Conservation (phyloP, 2,797 vertebrate species). For the Phrynocephalus guinanensis region DNA sequence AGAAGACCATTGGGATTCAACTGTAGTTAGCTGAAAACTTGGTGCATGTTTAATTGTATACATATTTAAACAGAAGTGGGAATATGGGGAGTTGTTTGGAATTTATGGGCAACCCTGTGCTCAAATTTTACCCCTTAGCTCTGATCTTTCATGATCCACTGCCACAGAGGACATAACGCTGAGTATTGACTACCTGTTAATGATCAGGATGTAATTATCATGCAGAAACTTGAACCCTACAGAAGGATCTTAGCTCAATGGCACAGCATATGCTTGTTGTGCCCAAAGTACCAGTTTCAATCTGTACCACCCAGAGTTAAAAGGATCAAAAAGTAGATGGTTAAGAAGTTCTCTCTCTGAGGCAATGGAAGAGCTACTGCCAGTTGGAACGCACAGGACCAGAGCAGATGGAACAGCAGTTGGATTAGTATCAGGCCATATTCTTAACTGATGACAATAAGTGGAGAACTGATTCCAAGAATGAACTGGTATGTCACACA, state of each 20-base stretch:
- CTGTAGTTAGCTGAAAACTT: not conserved
- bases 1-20: not conserved
- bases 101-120: not conserved
- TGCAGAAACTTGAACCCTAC: not conserved
- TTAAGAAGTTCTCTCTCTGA: too few species aligned
- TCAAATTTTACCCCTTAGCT: not conserved
- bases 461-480: not conserved
- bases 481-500: too few species aligned
- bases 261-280: not conserved
- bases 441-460: not conserved
- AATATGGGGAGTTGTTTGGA: not conserved
- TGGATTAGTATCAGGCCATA: not conserved
- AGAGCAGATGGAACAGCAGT: not conserved
- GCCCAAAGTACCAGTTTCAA: not conserved
- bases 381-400: not conserved
- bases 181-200: not conserved
- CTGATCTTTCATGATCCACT: not conserved
- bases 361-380: too few species aligned
- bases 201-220: not conserved
- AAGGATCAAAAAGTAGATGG: not conserved
- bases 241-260: too few species aligned
- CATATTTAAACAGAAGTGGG: not conserved
- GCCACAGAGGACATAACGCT: not conserved
- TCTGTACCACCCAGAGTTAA: not conserved
- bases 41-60: not conserved